Evolutionary conservation across 2,888 invertebrate genomes (phyloP).

Genomic region (Cataglyphis altisquamis): DNA sequence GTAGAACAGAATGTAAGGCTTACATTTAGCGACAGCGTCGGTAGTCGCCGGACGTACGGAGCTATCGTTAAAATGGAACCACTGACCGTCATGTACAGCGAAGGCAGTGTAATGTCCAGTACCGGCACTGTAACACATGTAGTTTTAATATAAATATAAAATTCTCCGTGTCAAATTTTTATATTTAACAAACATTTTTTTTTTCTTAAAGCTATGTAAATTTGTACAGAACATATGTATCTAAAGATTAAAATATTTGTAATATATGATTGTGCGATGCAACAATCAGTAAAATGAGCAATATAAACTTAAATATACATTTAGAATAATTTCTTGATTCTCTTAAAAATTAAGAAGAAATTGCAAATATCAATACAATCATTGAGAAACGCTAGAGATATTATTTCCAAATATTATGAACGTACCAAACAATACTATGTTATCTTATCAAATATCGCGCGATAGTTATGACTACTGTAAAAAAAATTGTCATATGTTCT

Average conservation of each 20-base stretch:
- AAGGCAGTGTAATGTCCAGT: slow-evolving; percentile 95
- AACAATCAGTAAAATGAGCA: neutral
- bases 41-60: slow-evolving; percentile 91
- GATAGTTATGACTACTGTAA: neutral
- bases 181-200: neutral
- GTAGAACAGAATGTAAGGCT: slow-evolving; percentile 95
- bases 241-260: neutral
- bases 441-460: slow-evolving; percentile 37
- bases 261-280: neutral
- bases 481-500: neutral
- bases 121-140: slow-evolving; percentile 89
- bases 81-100: slow-evolving; percentile 92
- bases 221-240: neutral
- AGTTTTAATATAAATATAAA: slow-evolving; percentile 22
- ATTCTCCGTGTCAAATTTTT: neutral
- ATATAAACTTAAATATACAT: neutral
- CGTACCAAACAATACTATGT: neutral
- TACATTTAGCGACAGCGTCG: slow-evolving; percentile 91
- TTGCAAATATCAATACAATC: neutral
- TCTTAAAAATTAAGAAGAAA: neutral
- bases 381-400: neutral
- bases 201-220: neutral
- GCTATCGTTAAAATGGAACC: slow-evolving; percentile 96
- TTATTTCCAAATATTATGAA: neutral
- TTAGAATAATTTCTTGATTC: neutral